Percentiles rank a stretch among this genome's conserved stretches.
Evolutionary conservation across 2,113 vertebrate genomes (phyloP).

Genomic region (Sula dactylatra): DNA sequence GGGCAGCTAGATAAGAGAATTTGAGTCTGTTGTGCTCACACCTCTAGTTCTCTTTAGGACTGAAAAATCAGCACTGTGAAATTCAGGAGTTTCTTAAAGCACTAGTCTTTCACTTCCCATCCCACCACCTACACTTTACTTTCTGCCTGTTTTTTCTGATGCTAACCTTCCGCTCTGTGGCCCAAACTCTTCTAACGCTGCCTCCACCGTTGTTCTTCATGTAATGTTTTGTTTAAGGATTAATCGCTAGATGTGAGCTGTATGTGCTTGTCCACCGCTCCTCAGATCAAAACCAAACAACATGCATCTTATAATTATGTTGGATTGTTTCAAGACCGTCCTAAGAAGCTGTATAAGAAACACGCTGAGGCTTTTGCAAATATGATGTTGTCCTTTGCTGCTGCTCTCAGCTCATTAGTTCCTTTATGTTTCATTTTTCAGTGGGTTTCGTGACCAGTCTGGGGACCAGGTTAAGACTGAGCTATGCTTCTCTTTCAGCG

Average conservation of each 20-base stretch:
- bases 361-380: not conserved
- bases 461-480: not conserved
- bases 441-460: not conserved
- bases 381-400: not conserved
- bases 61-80: not conserved
- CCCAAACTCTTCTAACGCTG: not conserved
- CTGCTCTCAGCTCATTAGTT: not conserved
- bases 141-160: not conserved
- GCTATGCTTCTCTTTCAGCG: not conserved
- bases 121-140: not conserved
- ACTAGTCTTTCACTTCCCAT: not conserved
- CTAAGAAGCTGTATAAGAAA: not conserved
- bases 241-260: not conserved
- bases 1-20: not conserved
- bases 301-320: accelerated
- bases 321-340: not conserved
- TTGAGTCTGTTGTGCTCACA: not conserved
- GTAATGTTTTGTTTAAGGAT: not conserved
- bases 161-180: not conserved
- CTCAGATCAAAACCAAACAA: not conserved
- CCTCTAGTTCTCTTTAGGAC: not conserved
- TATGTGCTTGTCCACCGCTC: not conserved
- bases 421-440: not conserved
- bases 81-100: not conserved
- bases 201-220: not conserved